Base-by-base conservation (phyloP, 2,888 invertebrate species). In the Lordiphosa andalusiaca region DNA sequence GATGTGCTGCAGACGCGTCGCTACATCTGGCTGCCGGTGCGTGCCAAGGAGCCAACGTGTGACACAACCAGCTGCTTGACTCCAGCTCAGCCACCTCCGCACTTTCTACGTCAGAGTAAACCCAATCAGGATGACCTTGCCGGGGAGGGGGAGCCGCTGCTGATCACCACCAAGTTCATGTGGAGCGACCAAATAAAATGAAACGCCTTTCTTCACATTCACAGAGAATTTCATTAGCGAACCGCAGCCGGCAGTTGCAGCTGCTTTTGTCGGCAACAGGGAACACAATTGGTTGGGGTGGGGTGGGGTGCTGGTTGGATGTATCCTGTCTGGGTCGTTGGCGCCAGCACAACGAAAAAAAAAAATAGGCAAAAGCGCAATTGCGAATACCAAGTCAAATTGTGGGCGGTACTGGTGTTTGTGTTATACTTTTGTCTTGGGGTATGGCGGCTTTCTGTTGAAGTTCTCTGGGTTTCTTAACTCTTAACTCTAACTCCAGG, bases 1-100 rank as follows among this genome's bases (percentile, higher is more conserved):
- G 78, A 76, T 46, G 30, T 68, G 0, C 39, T 62, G 25, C 72
- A 70, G 58, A 51, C 66, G 25, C 66, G 62, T 2, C 19, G 21
- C 3, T 25, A 54, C 21, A 57, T 78, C 21, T 78, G 76, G 80
- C 7, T 76, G 25, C 70, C 75, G 1, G 5, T 12, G 0, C 37
- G 7, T 3, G n/a, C 7, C 25, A 42, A 12, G 25, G 12, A 33
- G 23, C 4, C 23, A 23, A 0, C 19, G 19, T 6, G 23, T 6
- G 23, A 23, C 5, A 0, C 23, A 0, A 23, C 6, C 23, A 23
- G 23, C 23, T 23, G 23, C 4, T 3, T 6, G 23, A 23, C 23
- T 6, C 23, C 23, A 23, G 6, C 23, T 6, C 23, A 5, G 1
- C 5, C 56, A 35, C 60, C 77, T 0, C 60, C 74, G 3, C 66